These are phyloP conservation scores for Ptychochromis oligacanthus DNA, from an alignment of 2,113 vertebrate genomes.

Conservation along the genomic window DNA sequence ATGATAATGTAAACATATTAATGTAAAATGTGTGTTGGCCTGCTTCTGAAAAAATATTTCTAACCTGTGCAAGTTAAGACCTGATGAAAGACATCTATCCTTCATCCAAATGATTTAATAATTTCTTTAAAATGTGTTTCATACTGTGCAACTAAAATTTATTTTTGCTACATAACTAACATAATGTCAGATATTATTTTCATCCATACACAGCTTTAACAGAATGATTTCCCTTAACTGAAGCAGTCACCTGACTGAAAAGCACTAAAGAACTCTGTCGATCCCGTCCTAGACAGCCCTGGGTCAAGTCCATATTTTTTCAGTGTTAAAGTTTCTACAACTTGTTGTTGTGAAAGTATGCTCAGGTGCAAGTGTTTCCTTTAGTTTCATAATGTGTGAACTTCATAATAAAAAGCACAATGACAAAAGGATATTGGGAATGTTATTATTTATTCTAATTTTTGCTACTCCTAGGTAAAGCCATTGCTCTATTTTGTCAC, in stretches of 20 bases:
- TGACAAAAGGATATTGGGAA: not conserved
- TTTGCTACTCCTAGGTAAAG: slow-evolving; percentile 27
- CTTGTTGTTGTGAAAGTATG: not conserved
- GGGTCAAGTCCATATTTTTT: not conserved
- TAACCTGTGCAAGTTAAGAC: not conserved
- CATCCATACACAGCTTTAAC: not conserved
- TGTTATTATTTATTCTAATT: slow-evolving; percentile 28
- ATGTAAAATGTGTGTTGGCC: not conserved
- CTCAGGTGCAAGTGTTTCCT: not conserved
- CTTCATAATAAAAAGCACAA: not conserved
- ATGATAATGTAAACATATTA: not conserved
- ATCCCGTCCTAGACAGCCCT: not conserved
- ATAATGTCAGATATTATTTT: not conserved
- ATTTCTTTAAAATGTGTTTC: not conserved
- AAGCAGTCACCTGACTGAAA: not conserved
- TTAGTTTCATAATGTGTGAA: not conserved
- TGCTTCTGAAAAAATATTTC: not conserved
- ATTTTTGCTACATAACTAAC: not conserved
- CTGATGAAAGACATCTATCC: not conserved
- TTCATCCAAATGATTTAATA: not conserved
- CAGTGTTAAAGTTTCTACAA: not conserved
- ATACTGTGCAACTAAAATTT: not conserved
- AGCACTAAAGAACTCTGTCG: not conserved
- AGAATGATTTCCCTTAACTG: not conserved
- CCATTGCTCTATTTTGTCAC: slow-evolving; percentile 23